These are phyloP conservation scores for Brachyopa scutellaris DNA, from an alignment of 2,888 invertebrate genomes.

Conservation along the genomic window DNA sequence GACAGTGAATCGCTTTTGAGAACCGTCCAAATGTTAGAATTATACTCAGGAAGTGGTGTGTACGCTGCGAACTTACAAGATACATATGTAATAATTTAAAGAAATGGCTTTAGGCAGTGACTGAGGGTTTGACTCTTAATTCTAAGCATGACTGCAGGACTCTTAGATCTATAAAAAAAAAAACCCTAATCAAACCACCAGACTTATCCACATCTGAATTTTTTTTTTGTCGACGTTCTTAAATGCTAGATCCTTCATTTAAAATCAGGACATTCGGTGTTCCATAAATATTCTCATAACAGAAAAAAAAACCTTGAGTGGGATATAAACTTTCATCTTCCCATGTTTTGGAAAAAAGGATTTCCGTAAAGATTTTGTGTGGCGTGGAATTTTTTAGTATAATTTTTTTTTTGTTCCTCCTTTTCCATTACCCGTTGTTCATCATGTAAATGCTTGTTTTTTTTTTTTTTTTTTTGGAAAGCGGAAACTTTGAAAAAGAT, in stretches of 20 bases:
- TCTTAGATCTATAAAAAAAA: too few relatives aligned
- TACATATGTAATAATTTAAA: too few relatives aligned
- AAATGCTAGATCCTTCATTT: conserved; percentile 48
- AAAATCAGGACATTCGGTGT: conserved; percentile 53
- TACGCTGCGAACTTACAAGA: too few relatives aligned
- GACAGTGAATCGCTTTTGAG: conserved; percentile 41
- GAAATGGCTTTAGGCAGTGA: too few relatives aligned
- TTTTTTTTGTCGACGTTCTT: conserved; percentile 1
- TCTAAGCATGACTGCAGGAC: too few relatives aligned
- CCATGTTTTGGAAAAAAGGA: conserved; percentile 55
- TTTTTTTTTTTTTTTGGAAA: conserved; percentile 59
- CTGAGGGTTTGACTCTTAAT: too few relatives aligned
- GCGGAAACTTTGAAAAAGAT: conserved; percentile 63
- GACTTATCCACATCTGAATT: too few relatives aligned
- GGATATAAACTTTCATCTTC: conserved; percentile 66
- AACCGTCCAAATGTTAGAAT: conserved; percentile 32
- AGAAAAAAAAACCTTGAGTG: conserved; percentile 51
- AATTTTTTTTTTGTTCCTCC: conserved; percentile 25
- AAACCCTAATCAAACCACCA: too few relatives aligned
- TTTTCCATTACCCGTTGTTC: conserved; percentile 52
- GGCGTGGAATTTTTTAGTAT: conserved; percentile 44
- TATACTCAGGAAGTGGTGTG: conserved; percentile 16
- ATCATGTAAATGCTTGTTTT: conserved; percentile 60
- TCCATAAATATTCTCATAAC: conserved; percentile 65
- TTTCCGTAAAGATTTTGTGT: conserved; percentile 59